Evolutionary conservation across 2,797 vertebrate species (phyloP).

Genomic region (Odontamblyopus lacepedii): DNA sequence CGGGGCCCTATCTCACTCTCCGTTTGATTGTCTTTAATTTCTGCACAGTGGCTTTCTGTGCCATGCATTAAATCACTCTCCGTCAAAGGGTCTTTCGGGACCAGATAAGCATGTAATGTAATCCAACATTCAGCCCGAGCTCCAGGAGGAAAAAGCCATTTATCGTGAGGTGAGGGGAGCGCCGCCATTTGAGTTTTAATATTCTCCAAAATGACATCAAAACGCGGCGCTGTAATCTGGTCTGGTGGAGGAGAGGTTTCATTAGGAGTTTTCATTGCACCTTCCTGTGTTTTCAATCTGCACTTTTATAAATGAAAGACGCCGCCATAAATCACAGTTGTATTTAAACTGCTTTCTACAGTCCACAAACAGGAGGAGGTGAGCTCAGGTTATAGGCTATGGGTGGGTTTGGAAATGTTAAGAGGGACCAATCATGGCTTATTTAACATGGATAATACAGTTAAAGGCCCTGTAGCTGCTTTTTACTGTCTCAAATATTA

Average conservation of each 20-base stretch:
- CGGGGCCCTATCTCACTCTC: conserved; percentile 33
- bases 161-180: conserved; percentile 35
- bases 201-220: conserved; percentile 31
- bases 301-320: conserved; percentile 11
- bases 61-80: conserved; percentile 44
- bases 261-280: conserved; percentile 24
- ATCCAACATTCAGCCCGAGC: conserved; percentile 39
- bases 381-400: background rate
- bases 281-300: conserved; percentile 20
- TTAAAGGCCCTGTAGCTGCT: too few relatives aligned
- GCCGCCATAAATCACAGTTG: conserved; percentile 8
- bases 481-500: too few relatives aligned
- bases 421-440: too few relatives aligned
- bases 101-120: conserved; percentile 49
- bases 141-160: conserved; percentile 43
- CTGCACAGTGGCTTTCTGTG: conserved; percentile 40
- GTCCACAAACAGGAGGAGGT: background rate
- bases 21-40: conserved; percentile 55
- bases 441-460: too few relatives aligned
- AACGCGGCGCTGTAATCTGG: conserved; percentile 31
- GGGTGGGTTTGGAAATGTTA: too few relatives aligned
- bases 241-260: conserved; percentile 15
- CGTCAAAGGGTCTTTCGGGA: conserved; percentile 34
- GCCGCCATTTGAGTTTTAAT: conserved; percentile 29
- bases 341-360: conserved; percentile 2